Conservation (phyloP, 2,888 invertebrate genomes). For the Phyto melanocephala region DNA sequence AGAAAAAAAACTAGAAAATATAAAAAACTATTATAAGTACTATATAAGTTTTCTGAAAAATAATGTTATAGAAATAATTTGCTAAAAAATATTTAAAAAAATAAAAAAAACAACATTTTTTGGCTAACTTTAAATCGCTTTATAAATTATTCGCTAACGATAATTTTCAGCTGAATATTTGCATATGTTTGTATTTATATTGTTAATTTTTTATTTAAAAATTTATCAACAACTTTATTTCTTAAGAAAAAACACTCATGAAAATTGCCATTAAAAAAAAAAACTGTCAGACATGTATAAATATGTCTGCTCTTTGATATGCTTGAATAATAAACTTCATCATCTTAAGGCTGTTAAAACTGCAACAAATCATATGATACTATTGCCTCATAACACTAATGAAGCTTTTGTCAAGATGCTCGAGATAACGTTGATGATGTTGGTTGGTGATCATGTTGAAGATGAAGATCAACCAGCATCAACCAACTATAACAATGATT, state of each 20-base stretch:
- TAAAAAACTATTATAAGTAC: too few species aligned
- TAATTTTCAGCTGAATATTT: too few species aligned
- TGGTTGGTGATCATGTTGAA: not conserved
- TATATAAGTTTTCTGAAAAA: too few species aligned
- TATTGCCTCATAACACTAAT: slow-evolving; percentile 31
- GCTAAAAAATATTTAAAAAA: too few species aligned
- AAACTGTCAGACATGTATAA: not conserved
- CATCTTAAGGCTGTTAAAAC: not conserved
- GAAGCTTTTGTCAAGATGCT: slow-evolving; percentile 37
- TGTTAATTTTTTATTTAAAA: not conserved
- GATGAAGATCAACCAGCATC: not conserved
- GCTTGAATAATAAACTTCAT: slow-evolving; percentile 15
- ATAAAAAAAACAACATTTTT: too few species aligned
- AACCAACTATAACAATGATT: slow-evolving; percentile 11
- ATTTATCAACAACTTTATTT: not conserved
- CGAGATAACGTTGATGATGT: not conserved
- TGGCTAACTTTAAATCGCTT: too few species aligned
- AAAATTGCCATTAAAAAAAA: too few species aligned
- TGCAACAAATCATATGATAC: slow-evolving; percentile 20
- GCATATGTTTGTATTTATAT: not conserved
- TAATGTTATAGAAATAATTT: too few species aligned
- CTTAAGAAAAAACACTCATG: too few species aligned
- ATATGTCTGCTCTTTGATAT: not conserved
- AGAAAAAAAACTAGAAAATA: too few species aligned
- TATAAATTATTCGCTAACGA: too few species aligned